Percentiles rank a stretch among this genome's conserved stretches.
Evolutionary conservation across 2,797 vertebrate genomes (phyloP).

Genomic region (Amblyopsis hoosieri): DNA sequence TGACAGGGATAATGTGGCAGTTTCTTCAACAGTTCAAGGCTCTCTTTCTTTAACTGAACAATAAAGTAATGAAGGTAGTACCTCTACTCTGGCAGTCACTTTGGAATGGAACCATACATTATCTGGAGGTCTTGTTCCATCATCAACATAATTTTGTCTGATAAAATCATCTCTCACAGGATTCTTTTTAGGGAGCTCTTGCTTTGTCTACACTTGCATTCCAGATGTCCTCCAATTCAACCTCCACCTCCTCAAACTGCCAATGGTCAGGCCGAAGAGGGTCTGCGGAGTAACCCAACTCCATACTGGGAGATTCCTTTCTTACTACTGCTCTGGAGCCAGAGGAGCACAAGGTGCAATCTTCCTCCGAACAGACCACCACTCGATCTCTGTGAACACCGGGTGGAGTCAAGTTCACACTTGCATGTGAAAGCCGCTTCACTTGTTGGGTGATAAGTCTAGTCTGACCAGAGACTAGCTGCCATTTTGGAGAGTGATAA

Average conservation of each 20-base stretch:
- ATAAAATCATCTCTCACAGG: background rate
- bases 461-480: slow-evolving; percentile 7
- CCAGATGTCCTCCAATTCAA: slow-evolving; percentile 82
- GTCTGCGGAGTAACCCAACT: slow-evolving; percentile 9
- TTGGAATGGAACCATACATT: too few species aligned
- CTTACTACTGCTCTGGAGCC: background rate
- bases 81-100: too few species aligned
- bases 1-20: too few species aligned
- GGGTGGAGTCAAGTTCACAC: too few species aligned
- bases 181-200: slow-evolving; percentile 2
- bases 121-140: too few species aligned
- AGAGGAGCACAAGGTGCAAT: slow-evolving; percentile 24
- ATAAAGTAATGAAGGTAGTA: too few species aligned
- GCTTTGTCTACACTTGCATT: slow-evolving; percentile 27
- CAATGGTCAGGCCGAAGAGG: slow-evolving; percentile 68
- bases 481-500: slow-evolving; percentile 28
- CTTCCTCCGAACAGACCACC: slow-evolving; percentile 32
- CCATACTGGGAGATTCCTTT: slow-evolving; percentile 6
- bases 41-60: too few species aligned
- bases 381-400: slow-evolving; percentile 6
- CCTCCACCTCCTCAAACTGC: slow-evolving; percentile 80
- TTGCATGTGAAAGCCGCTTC: too few species aligned
- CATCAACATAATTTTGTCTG: too few species aligned
- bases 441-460: background rate
- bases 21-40: too few species aligned